Conservation (phyloP, 92 coral and sea anemone species). For the Actinostola sp. region DNA sequence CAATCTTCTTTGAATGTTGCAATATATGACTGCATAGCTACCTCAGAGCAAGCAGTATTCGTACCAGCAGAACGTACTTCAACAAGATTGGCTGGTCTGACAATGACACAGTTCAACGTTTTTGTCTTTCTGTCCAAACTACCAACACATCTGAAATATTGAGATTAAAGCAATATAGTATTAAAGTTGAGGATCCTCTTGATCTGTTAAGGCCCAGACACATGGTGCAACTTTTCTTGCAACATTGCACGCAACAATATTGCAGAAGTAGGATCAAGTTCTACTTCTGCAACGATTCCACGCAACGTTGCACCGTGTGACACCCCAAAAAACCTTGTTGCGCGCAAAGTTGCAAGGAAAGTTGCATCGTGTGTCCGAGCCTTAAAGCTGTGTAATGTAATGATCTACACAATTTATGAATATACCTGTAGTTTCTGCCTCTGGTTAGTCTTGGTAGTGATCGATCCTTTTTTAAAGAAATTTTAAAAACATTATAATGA, state of each 20-base stretch:
- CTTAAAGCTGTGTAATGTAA: not conserved
- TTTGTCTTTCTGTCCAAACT: slow-evolving; percentile 80
- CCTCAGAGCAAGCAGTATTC: slow-evolving; percentile 56
- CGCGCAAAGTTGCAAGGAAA: too few relatives aligned
- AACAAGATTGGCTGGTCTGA: slow-evolving; percentile 75
- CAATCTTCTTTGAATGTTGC: slow-evolving; percentile 77
- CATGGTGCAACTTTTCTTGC: too few relatives aligned
- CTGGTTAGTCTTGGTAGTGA: slow-evolving; percentile 85
- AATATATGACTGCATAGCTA: slow-evolving; percentile 72
- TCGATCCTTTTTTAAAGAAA: slow-evolving; percentile 61
- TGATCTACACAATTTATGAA: not conserved
- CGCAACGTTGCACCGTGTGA: too few relatives aligned
- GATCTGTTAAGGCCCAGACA: too few relatives aligned
- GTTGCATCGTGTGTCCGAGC: too few relatives aligned
- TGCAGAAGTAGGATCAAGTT: too few relatives aligned
- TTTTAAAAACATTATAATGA: not conserved
- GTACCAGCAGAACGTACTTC: slow-evolving; percentile 51
- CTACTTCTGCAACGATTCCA: too few relatives aligned
- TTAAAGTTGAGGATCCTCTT: too few relatives aligned
- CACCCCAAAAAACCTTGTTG: too few relatives aligned
- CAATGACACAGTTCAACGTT: slow-evolving; percentile 78
- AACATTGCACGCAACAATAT: too few relatives aligned
- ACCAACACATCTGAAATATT: slow-evolving; percentile 74
- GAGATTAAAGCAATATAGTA: not conserved
- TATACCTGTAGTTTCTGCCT: slow-evolving; percentile 90